Base-by-base conservation (phyloP, 2,888 invertebrate species). In the Eupithecia insigniata region DNA sequence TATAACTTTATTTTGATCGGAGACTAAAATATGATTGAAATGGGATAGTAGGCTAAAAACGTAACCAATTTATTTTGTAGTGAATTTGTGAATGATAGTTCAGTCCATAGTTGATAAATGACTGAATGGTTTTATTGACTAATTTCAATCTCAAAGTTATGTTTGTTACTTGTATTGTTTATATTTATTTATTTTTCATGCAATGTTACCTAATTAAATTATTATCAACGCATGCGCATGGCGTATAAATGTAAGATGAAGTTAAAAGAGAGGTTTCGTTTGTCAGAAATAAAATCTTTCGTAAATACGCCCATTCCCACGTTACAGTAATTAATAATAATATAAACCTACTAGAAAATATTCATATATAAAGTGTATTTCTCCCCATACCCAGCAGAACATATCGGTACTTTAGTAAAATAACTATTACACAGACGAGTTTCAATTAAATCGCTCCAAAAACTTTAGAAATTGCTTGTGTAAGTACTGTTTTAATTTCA, bases 1-100 rank as follows among this genome's bases (percentile, higher is more conserved):
- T 86, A 78, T 77, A 80, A 83, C 83, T 82, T 82, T 80, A 79
- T 87, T n/a, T n/a, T n/a, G n/a, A n/a, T n/a, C n/a, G n/a, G 51
- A 68, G 66, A 61, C 12, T 60, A 8, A 46, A n/a, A n/a, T 46
- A n/a, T 46, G 46, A n/a, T 46, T 46, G 8, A 1, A 18, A 43
- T 5, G 46, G n/a, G 46, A n/a, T 43, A 43, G 18, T 18, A 43
- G 18, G 18, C 16, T 43, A 1, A 18, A 43, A 43, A n/a, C 2
- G 6, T n/a, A n/a, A 46, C n/a, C n/a, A n/a, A 43, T 18, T 43
- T 43, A 18, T 46, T 46, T 8, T 46, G 7, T 8, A 7, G 8
- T 14, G 36, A 39, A 14, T 14, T 7, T 43, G 43, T 43, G n/a
- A 46, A n/a, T 46, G 2, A 46, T 51, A 51, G 22, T 51, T 22